Conservation (phyloP, 2,113 vertebrate genomes). For the Orientallactaga bullata region DNA sequence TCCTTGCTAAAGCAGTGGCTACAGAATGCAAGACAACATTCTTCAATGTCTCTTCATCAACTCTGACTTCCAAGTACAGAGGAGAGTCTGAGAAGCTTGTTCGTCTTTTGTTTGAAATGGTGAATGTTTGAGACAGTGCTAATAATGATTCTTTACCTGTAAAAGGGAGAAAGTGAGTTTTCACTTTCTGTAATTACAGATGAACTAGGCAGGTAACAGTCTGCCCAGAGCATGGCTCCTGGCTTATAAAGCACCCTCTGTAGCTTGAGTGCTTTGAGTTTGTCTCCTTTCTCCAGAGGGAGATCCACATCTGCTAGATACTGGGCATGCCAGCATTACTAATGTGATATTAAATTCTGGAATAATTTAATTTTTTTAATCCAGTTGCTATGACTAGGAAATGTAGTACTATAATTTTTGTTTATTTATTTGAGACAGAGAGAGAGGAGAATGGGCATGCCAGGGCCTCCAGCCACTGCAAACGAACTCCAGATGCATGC, state of each 20-base stretch:
- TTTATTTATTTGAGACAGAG: too few species aligned
- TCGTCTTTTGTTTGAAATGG: slow-evolving; percentile 99
- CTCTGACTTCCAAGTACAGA: slow-evolving; percentile 98
- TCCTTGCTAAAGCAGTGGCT: slow-evolving; percentile 97
- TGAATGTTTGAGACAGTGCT: slow-evolving; percentile 81
- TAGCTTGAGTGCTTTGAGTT: not conserved
- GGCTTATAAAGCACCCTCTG: not conserved
- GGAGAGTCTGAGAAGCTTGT: slow-evolving; percentile 99
- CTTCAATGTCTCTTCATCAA: slow-evolving; percentile 98
- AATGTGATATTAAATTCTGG: not conserved
- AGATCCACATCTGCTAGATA: not conserved
- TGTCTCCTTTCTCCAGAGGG: not conserved
- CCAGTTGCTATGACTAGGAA: not conserved
- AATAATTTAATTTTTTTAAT: slow-evolving; percentile 38
- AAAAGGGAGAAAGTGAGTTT: slow-evolving; percentile 53
- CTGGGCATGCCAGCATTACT: not conserved
- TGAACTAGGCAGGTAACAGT: not conserved
- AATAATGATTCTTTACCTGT: not conserved
- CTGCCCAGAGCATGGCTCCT: not conserved
- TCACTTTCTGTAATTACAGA: slow-evolving; percentile 28
- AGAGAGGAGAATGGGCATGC: too few species aligned
- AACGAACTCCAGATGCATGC: too few species aligned
- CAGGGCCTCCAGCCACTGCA: too few species aligned
- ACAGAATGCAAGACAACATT: slow-evolving; percentile 99
- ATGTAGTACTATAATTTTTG: too few species aligned